Base-by-base conservation (phyloP, 2,797 vertebrate genomes). In the Taeniopygia guttata region DNA sequence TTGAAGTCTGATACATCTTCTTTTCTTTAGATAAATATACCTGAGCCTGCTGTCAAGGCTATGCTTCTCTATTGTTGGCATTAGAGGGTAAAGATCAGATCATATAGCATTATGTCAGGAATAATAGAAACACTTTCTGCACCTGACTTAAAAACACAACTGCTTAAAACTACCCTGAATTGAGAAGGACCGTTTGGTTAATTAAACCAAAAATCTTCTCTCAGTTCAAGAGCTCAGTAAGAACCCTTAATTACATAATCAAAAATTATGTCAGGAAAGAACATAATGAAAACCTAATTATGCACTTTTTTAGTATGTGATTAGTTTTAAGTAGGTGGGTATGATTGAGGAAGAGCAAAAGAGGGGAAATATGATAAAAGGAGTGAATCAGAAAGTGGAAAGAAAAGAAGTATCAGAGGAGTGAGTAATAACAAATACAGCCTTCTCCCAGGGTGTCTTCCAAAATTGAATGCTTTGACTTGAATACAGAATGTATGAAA, bases 231-330 rank as follows among this genome's bases (percentile, higher is more conserved):
- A 94, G 80, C 70, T 90, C 69, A 84, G 15, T 69, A 59, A 95
- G 84, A 93, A 87, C 92, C 83, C 60, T 93, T 93, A 94, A 96
- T 93, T 92, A 96, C 59, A 84, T 81, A 86, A 95, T 96, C 82
- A 92, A 93, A 95, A 96, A 94, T 75, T 86, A 84, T 94, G 38
- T 84, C 94, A 95, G 92, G 94, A 94, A 97, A 96, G 83, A 91
- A 66, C 76, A 82, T 86, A 82, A 84, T 70, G 84, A 93, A 94
- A 93, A 94, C 84, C 85, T 91, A 86, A 95, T 96, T 92, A 91
- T 36, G 51, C 48, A 55, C 27, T 79, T 91, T 91, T 92, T 78
- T 92, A 91, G 83, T 92, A 95, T 2, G 25, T 94, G 89, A 95
- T 79, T 93, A 82, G 55, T 73, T 96, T 93, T 90, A 94, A 95